Evolutionary conservation across 2,797 vertebrate species (phyloP), one percentile per base, ranked within the genome.

Genomic region (Notoglanidium macrostoma): DNA sequence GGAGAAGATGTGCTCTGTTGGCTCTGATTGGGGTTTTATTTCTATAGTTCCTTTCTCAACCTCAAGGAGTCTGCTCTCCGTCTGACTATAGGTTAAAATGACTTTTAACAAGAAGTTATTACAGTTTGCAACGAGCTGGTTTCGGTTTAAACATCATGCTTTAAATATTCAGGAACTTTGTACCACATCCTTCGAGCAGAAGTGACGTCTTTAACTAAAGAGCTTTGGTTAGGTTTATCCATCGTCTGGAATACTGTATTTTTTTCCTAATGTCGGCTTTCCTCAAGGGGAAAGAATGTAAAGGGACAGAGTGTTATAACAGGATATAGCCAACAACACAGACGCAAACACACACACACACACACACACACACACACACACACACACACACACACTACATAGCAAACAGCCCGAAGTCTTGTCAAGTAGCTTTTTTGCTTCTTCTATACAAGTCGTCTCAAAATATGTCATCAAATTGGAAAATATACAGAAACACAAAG

Each of bases 241-340:
- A 61, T 61, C 6, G 78, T 23, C 57, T 70, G 46, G 57, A 63
- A 54, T 61, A 61, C 54, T 26, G 26, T 61, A 21, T 74, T 87
- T 73, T 65, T 63, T 87, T 87, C 78, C 44, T 73, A 73, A 82
- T 74, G 68, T 61, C 78, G 54, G 21, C 86, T 51, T 80, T 73
- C 44, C 65, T 82, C 68, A 72, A 59, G 67, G 67, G 72, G 74
- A 74, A 78, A 67, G 74, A 65, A 72, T 65, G 84, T 46, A 40
- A 51, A 65, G 32, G 44, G 57, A 87, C 54, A 40, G 63, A 59
- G 65, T 70, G 85, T 65, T 86, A 23, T n/a, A 21, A 74, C n/a
- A 85, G 61, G 54, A 68, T 74, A 67, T 11, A 63, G 40, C 83
- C 49, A 57, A 68, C 10, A 59, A 76, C 73, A 80, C 49, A 74